Evolutionary conservation across 2,888 invertebrate species (phyloP), one percentile per base, ranked within the genome.

Genomic region (Phortica okadai): DNA sequence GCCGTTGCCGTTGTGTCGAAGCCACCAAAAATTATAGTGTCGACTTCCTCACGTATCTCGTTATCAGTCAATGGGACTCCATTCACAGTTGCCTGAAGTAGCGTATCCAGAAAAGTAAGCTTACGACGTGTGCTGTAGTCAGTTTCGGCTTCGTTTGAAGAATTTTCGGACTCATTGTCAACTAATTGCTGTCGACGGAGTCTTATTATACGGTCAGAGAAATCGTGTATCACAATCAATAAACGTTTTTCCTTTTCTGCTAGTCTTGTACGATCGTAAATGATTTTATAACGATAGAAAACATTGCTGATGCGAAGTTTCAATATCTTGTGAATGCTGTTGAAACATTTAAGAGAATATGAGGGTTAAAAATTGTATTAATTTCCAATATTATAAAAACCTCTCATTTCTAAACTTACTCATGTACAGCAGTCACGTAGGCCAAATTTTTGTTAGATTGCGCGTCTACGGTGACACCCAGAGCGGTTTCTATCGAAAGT

Each of bases 41-140:
- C 88, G 69, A 83, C 88, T 64, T 85, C 85, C 50, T 86, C 85
- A 5, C 85, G 85, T 45, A 85, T 85, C 6, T 85, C 88, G 45
- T 67, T 74, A 42, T 74, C 76, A 4, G 74, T 56, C 21, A 85
- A 41, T 0, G 78, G 79, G 11, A 76, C n/a, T 0, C 84, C 88
- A 2, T 79, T 76, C 0, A 82, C 69, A 0, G 73, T 73, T 0
- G 85, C 84, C 14, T 79, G 74, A 16, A 85, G 70, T n/a, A 85
- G 16, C 0, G 78, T 78, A 7, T 85, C 88, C 41, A 85, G 75
- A 7, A 72, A 80, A 33, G 79, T 82, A 0, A 62, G 79, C 0
- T 69, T 10, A 0, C 59, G 21, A 6, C 67, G 70, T 16, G 25
- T 66, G 6, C 33, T 14, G 14, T 42, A 16, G 4, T 54, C 41